Base-by-base conservation (phyloP, 2,113 vertebrate species). In the Puma concolor region DNA sequence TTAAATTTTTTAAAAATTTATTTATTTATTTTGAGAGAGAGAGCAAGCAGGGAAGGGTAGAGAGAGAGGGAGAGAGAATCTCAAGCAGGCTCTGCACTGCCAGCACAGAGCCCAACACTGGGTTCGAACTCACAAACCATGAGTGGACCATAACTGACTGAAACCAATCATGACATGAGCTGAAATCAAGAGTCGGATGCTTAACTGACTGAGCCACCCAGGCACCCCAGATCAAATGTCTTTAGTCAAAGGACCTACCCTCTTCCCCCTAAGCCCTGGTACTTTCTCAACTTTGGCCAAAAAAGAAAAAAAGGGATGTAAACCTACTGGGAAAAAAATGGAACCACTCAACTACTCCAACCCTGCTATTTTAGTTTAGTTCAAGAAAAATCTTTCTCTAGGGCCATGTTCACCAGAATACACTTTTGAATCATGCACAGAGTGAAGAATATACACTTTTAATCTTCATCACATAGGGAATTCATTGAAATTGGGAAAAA, bases 371-470 rank as follows among this genome's bases (percentile, higher is more conserved):
- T 87, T 94, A 80, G 13, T 85, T 83, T 31, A 94, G 71, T 72
- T 85, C 19, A 89, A 94, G 63, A 88, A 82, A 13, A 91, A 89
- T 66, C 21, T 77, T 96, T 92, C n/a, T 74, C 29, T 84, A 84
- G 48, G 77, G 31, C 27, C 13, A 48, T 15, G 1, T 92, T 89
- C n/a, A 85, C 36, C 50, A 80, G 76, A 88, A 60, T 72, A 74
- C 5, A 83, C 9, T 11, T 88, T 16, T 80, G 48, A 94, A 88
- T 85, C 10, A n/a, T 67, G 25, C 14, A 74, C 7, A 80, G 31
- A 17, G 10, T 69, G 44, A 88, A 84, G 36, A 97, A 88, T 79
- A 88, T 74, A 38, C 16, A 74, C 92, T 72, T 92, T 27, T 64
- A 57, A 85, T 71, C 38, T 91, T 38, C 15, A 72, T 91, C 57